These are phyloP conservation scores for Agrochola lota DNA, from an alignment of 2,888 invertebrate genomes.

Conservation along the genomic window DNA sequence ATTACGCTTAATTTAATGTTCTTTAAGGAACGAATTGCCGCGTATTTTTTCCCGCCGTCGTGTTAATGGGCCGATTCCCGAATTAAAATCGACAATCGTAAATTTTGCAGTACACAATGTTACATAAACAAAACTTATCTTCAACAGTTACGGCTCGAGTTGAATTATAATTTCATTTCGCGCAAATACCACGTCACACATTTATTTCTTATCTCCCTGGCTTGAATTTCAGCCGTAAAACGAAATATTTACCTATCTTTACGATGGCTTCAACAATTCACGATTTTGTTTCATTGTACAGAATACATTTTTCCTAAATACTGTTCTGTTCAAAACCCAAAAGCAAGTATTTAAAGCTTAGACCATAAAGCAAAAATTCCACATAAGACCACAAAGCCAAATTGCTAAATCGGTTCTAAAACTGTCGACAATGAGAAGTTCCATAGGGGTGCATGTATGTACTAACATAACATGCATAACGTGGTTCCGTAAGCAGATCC, in stretches of 20 bases:
- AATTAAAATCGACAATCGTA: constrained; percentile 84
- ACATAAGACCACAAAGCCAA: constrained; percentile 76
- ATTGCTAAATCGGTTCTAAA: constrained; percentile 77
- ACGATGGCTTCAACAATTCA: constrained; percentile 57
- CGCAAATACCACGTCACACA: constrained; percentile 66
- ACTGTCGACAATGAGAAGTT: constrained; percentile 72
- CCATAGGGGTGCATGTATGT: constrained; percentile 69
- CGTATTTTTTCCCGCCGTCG: constrained; percentile 82
- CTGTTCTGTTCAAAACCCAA: constrained; percentile 31
- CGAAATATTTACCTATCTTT: constrained; percentile 66
- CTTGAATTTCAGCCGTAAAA: constrained; percentile 62
- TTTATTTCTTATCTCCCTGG: constrained; percentile 67
- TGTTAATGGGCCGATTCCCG: constrained; percentile 83
- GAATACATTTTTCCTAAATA: constrained; percentile 43
- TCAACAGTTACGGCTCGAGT: constrained; percentile 75
- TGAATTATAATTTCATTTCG: constrained; percentile 78
- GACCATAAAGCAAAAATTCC: constrained; percentile 76
- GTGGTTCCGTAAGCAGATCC: constrained; percentile 45
- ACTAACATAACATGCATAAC: constrained; percentile 68
- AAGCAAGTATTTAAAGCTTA: constrained; percentile 51
- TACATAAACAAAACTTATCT: constrained; percentile 86
- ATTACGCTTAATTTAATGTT: constrained; percentile 86
- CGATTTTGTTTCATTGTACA: constrained; percentile 43
- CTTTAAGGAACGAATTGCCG: constrained; percentile 84
- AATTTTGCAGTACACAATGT: constrained; percentile 78